Conservation (phyloP, 2,888 invertebrate genomes). For the Philereme vetulata region DNA sequence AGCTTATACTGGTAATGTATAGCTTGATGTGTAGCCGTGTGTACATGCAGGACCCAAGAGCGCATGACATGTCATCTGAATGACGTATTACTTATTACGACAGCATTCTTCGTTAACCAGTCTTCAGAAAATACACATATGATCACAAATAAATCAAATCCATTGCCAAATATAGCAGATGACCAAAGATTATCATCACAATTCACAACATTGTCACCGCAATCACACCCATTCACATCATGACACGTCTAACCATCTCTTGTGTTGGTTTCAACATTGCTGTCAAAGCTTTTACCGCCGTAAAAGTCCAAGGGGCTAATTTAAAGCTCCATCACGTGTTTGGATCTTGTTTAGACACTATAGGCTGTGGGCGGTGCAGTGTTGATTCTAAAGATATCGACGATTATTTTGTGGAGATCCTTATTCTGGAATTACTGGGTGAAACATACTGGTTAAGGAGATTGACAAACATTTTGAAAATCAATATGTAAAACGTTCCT, state of each 20-base stretch:
- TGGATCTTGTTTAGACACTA: slow-evolving; percentile 61
- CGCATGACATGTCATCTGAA: too few species aligned
- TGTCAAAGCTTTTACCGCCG: slow-evolving; percentile 64
- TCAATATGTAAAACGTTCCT: background rate
- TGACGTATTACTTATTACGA: too few species aligned
- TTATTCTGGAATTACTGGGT: slow-evolving; percentile 41
- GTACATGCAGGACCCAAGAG: too few species aligned
- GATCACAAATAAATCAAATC: background rate
- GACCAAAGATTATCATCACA: slow-evolving; percentile 5
- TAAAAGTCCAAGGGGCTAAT: slow-evolving; percentile 70
- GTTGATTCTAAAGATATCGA: slow-evolving; percentile 70
- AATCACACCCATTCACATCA: slow-evolving; percentile 56
- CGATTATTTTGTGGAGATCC: slow-evolving; percentile 44
- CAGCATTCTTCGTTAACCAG: too few species aligned
- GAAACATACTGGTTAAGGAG: too few species aligned
- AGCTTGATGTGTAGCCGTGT: too few species aligned
- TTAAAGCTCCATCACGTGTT: slow-evolving; percentile 65
- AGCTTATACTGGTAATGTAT: too few species aligned
- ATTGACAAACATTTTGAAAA: background rate
- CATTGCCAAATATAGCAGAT: slow-evolving; percentile 8
- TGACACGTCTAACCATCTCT: slow-evolving; percentile 47
- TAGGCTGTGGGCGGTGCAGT: slow-evolving; percentile 64
- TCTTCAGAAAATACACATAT: too few species aligned
- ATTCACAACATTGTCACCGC: slow-evolving; percentile 44
- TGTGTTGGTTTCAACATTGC: slow-evolving; percentile 56